phyloP scores from a whole-genome alignment of 2,888 invertebrate species.

The Drosophila algonquin region DNA sequence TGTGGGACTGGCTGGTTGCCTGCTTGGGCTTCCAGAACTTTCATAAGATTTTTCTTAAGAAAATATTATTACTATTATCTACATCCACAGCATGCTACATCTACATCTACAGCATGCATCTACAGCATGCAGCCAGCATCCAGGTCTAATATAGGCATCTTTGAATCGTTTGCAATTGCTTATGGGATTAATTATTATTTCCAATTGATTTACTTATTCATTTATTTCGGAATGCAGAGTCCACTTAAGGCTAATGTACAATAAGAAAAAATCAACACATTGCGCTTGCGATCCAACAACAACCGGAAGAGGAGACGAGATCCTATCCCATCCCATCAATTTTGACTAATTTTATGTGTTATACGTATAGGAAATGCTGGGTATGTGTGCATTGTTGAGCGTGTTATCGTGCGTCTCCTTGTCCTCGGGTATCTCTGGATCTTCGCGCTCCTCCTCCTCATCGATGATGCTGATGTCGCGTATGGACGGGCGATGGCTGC shows the following conservation, averaged over 20 bases:
- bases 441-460: slow-evolving; percentile 90
- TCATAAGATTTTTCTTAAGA: no score
- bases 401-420: slow-evolving; percentile 81
- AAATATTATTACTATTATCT: no score
- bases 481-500: slow-evolving; percentile 92
- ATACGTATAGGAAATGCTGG: slow-evolving; percentile 65
- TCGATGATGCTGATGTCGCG: slow-evolving; percentile 94
- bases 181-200: no score
- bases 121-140: no score
- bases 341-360: slow-evolving; percentile 55
- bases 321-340: neutral
- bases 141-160: no score
- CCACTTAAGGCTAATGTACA: slow-evolving; percentile 33
- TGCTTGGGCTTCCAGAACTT: no score
- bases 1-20: no score
- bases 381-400: slow-evolving; percentile 78
- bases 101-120: no score
- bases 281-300: slow-evolving; percentile 4
- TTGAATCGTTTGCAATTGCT: no score
- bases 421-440: slow-evolving; percentile 82
- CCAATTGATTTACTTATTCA: slow-evolving; percentile 12
- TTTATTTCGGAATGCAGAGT: slow-evolving; percentile 35
- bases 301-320: neutral
- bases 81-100: no score
- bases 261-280: slow-evolving; percentile 44